Evolutionary conservation across 1,140 invertebrate species (phyloP).

Genomic region (Popillia japonica): DNA sequence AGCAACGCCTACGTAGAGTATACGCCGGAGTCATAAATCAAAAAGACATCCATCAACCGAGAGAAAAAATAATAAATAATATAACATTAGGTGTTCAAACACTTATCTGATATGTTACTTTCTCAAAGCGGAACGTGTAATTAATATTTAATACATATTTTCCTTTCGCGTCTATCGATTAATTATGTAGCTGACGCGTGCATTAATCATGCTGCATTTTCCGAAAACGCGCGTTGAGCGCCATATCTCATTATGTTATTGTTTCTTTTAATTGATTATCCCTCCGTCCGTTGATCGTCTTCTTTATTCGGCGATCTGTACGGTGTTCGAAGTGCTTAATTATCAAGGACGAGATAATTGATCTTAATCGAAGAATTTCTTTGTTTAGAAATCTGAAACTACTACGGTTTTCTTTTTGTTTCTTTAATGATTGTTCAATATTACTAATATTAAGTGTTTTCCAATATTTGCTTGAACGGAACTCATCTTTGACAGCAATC

Average conservation of each 20-base stretch:
- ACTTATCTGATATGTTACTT: conserved; percentile 15
- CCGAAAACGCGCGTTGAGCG: neutral
- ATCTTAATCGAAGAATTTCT: neutral
- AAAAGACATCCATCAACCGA: neutral
- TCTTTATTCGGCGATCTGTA: neutral
- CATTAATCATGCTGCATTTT: conserved; percentile 11
- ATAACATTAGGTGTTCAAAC: neutral
- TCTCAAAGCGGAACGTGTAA: neutral
- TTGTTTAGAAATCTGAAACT: neutral
- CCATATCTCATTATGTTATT: conserved; percentile 5
- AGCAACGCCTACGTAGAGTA: neutral
- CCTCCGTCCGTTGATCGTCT: neutral
- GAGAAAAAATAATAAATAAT: neutral
- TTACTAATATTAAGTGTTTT: too few species aligned
- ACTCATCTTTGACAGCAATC: too few species aligned
- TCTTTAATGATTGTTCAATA: too few species aligned
- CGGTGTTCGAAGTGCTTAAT: neutral
- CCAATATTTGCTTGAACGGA: too few species aligned
- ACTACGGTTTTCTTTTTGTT: too few species aligned
- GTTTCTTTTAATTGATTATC: conserved; percentile 11
- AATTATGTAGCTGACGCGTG: neutral
- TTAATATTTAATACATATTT: conserved; percentile 17
- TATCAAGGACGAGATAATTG: neutral
- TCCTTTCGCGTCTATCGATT: neutral
- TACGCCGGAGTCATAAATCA: neutral